Conservation (phyloP, 92 coral and sea anemone genomes). For the Phenganax subtilis region DNA sequence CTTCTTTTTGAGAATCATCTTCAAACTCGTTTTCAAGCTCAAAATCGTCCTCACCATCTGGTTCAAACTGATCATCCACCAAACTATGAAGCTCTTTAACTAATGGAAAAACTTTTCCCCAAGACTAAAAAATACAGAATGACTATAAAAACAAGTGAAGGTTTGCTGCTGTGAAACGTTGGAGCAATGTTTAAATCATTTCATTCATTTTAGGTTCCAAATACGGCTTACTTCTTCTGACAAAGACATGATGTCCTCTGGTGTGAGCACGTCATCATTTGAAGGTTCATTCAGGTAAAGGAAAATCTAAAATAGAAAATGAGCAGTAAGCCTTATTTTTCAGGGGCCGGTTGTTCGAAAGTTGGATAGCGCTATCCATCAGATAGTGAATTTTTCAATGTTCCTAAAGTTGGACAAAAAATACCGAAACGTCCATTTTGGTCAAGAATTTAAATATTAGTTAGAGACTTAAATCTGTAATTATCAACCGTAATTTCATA, state of each 20-base stretch:
- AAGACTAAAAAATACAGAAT: slow-evolving; percentile 15
- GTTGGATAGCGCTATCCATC: no score
- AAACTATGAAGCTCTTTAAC: neutral
- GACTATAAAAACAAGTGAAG: neutral
- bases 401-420: no score
- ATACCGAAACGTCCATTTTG: no score
- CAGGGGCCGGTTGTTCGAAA: no score
- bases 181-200: neutral
- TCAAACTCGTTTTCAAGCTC: neutral
- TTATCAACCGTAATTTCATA: no score
- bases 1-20: neutral
- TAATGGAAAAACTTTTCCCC: slow-evolving; percentile 13
- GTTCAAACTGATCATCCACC: slow-evolving; percentile 34
- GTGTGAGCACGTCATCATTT: slow-evolving; percentile 12
- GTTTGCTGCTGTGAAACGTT: neutral
- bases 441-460: no score
- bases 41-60: slow-evolving; percentile 21
- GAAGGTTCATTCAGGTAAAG: slow-evolving; percentile 20
- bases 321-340: neutral
- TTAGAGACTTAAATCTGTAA: no score
- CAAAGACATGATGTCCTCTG: slow-evolving; percentile 2
- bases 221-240: slow-evolving; percentile 20
- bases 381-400: no score
- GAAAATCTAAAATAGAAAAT: slow-evolving; percentile 11
- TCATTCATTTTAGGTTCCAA: neutral